Evolutionary conservation across 2,888 invertebrate species (phyloP), one percentile per base, ranked within the genome.

Genomic region (Altica lythri): DNA sequence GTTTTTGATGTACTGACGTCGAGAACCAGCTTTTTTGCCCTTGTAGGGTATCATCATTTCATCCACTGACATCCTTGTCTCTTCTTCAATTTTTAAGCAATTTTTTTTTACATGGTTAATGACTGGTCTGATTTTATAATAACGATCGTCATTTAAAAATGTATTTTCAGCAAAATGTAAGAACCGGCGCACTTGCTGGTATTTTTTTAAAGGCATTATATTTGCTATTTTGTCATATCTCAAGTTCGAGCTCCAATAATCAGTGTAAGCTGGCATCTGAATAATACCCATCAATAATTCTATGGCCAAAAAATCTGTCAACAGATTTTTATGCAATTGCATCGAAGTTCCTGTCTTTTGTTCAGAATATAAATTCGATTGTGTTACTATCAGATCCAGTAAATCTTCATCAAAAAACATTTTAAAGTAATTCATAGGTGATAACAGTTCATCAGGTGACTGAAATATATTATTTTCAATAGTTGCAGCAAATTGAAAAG

Each of bases 211-310:
- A 22, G 61, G 49, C 61, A 61, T 66, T 45, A 59, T 18, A 17
- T 45, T 40, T 14, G 60, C 52, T 44, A 63, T 51, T 38, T 50
- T 32, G 9, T 30, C 37, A 47, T 55, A 47, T 38, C 47, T 30
- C 8, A 16, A 29, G 14, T 27, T 37, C 27, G 47, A 14, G 48
- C 46, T 55, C 59, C 65, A 66, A 37, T 65, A 65, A 38, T 65
- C 61, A 14, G 38, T 42, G 18, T 57, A 59, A 29, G 46, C 34
- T 38, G 53, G 53, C 53, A 57, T 53, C 12, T 38, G 37, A 13
- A 48, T 46, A 50, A 57, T 49, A 10, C 53, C 50, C 53, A 53
- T 57, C 29, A 57, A 45, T 27, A 53, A 38, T 17, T 57, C 13
- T 14, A 49, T 49, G 27, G 30, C 53, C 10, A 57, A 16, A 16